phyloP scores from a whole-genome alignment of 2,888 invertebrate species.

The Selenia dentaria region DNA sequence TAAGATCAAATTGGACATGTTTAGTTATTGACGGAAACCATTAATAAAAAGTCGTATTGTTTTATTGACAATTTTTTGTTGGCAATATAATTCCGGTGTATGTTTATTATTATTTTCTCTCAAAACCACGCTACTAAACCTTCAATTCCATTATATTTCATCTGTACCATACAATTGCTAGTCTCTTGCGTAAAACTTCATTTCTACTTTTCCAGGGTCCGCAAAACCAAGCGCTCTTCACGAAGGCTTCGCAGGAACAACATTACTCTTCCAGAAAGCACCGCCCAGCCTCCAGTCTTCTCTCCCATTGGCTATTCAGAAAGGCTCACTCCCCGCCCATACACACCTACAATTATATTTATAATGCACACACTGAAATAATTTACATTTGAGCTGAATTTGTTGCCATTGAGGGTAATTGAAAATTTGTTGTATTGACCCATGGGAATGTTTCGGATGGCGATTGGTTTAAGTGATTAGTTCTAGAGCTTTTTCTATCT shows the following conservation, averaged over 20 bases:
- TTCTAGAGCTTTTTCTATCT: no score
- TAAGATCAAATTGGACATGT: no score
- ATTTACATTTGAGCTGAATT: conserved; percentile 84
- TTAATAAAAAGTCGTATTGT: no score
- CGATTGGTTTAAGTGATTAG: conserved; percentile 65
- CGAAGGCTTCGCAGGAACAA: conserved; percentile 79
- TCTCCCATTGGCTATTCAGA: conserved; percentile 62
- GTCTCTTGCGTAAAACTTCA: no score
- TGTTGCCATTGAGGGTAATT: conserved; percentile 81
- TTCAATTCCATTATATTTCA: no score
- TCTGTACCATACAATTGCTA: no score
- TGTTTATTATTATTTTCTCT: no score
- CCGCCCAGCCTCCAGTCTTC: conserved; percentile 65
- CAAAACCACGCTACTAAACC: no score
- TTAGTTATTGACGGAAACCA: no score
- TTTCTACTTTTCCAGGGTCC: conserved; percentile 23
- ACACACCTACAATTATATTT: conserved; percentile 82
- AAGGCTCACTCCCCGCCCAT: conserved; percentile 59
- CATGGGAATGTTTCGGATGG: conserved; percentile 62
- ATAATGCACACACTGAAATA: conserved; percentile 82
- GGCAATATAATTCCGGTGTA: no score
- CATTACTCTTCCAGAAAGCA: conserved; percentile 72
- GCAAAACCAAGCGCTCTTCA: conserved; percentile 49
- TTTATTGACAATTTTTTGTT: no score
- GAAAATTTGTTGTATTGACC: conserved; percentile 84